Evolutionary conservation across 2,113 vertebrate genomes (phyloP).

Genomic region (Cryptotis parvus): DNA sequence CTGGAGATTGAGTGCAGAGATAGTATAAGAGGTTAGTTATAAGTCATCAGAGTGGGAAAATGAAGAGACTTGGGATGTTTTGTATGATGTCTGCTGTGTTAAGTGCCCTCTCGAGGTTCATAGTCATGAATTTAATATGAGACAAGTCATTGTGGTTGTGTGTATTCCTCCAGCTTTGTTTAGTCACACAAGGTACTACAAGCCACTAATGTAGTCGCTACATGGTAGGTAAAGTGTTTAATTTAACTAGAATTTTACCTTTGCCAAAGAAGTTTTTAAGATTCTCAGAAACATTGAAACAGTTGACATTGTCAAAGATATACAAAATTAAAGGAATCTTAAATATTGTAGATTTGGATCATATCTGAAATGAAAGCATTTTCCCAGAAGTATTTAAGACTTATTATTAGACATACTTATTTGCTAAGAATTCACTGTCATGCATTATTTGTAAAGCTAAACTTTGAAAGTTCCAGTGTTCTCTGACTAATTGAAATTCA

Average conservation of each 20-base stretch:
- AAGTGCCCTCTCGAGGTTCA: neutral
- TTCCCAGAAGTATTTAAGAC: neutral
- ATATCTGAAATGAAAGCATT: slow-evolving; percentile 18
- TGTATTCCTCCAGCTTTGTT: neutral
- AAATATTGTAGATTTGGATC: neutral
- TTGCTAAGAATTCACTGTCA: slow-evolving; percentile 55
- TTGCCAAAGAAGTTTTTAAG: slow-evolving; percentile 46
- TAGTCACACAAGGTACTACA: neutral
- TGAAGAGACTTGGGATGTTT: neutral
- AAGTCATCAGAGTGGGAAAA: slow-evolving; percentile 23
- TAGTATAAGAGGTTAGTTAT: neutral
- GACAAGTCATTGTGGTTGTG: neutral
- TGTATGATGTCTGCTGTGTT: neutral
- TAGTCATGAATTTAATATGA: slow-evolving; percentile 19
- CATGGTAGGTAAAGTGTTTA: neutral
- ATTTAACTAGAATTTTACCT: slow-evolving; percentile 6
- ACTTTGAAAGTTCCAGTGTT: slow-evolving; percentile 52
- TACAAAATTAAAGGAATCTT: slow-evolving; percentile 38
- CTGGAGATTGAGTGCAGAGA: neutral
- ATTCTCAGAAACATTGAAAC: neutral
- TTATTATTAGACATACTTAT: neutral
- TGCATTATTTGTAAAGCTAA: slow-evolving; percentile 32
- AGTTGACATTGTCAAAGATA: slow-evolving; percentile 38
- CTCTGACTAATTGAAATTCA: slow-evolving; percentile 47
- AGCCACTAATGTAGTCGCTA: too few relatives aligned